Percentiles rank a stretch among this genome's conserved stretches.
These are phyloP conservation scores for Pedicia rivosa DNA, from an alignment of 2,888 invertebrate genomes.

Conservation along the genomic window DNA sequence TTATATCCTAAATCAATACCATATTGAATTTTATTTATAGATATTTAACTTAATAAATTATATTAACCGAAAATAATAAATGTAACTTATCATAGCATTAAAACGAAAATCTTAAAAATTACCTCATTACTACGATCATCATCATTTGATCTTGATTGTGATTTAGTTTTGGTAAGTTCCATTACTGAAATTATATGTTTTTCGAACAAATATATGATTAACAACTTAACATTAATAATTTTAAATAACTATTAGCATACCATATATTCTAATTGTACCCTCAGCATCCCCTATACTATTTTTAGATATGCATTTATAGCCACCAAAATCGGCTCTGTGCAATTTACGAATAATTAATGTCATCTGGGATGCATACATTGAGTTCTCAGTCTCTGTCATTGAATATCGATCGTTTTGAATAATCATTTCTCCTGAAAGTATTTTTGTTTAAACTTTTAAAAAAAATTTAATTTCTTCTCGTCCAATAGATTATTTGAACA, in stretches of 20 bases:
- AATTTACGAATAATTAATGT: conserved; percentile 57
- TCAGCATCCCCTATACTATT: conserved; percentile 86
- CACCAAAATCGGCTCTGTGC: conserved; percentile 61
- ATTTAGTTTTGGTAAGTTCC: conserved; percentile 29
- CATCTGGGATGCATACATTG: conserved; percentile 77
- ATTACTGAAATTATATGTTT: conserved; percentile 17
- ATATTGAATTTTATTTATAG: too few relatives aligned
- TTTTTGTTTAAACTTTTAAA: too few relatives aligned
- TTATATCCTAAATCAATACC: too few relatives aligned
- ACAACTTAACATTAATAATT: conserved; percentile 7
- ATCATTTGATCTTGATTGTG: conserved; percentile 30
- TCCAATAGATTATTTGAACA: too few relatives aligned
- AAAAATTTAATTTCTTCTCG: too few relatives aligned
- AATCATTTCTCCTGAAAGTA: conserved; percentile 69
- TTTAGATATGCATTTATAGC: conserved; percentile 83
- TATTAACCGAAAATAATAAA: too few relatives aligned
- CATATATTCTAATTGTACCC: conserved; percentile 75
- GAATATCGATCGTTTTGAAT: conserved; percentile 73
- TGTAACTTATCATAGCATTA: too few relatives aligned
- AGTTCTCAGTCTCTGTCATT: conserved; percentile 64
- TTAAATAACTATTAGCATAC: conserved; percentile 31
- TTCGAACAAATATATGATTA: conserved; percentile 4
- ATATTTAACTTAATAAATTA: too few relatives aligned
- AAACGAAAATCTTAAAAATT: conserved; percentile 6
- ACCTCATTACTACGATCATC: conserved; percentile 33